Base-by-base conservation (phyloP, 2,888 invertebrate species). In the Amphipoea lucens region DNA sequence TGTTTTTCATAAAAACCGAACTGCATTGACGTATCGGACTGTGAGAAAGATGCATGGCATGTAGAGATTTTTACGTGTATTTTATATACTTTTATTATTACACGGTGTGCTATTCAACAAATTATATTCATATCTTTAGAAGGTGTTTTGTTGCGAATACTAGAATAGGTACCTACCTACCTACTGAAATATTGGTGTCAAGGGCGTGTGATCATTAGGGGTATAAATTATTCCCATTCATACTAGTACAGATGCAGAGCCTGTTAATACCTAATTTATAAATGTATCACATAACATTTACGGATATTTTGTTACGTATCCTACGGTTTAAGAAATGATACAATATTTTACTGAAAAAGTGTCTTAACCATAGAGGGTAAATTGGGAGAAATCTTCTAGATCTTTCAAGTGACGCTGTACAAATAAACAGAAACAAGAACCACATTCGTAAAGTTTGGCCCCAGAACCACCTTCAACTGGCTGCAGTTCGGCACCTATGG, bases 1-100 rank as follows among this genome's bases (percentile, higher is more conserved):
- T 87, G 91, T 92, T 95, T 94, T 95, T 93, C 94, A 92, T 91
- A 87, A 91, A 92, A 91, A 87, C 86, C 89, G 78, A 89, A 89
- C 87, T 90, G 92, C 94, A 95, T 94, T 94, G 89, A 92, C 92
- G 91, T 90, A 90, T 91, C 86, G 79, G 89, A 82, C 89, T 83
- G 84, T 88, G 86, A 72, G 85, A 87, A 87, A 90, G 84, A 75
- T 84, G 75, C 89, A 88, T 88, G 92, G 83, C 79, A 83, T 76
- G 40, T 48, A 76, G 40, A 65, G 17, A 45, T 67, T 60, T 69
- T 17, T 23, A 42, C n/a, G 17, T n/a, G 0, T 54, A 40, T 67
- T 82, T 70, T 54, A 42, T 54, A n/a, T 48, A 20, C 0, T 42
- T 78, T 60, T 45, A n/a, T n/a, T n/a, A n/a, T n/a, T n/a, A 57